Evolutionary conservation across 2,797 vertebrate genomes (phyloP), one percentile per base, ranked within the genome.

Genomic region (Acridotheres tristis): DNA sequence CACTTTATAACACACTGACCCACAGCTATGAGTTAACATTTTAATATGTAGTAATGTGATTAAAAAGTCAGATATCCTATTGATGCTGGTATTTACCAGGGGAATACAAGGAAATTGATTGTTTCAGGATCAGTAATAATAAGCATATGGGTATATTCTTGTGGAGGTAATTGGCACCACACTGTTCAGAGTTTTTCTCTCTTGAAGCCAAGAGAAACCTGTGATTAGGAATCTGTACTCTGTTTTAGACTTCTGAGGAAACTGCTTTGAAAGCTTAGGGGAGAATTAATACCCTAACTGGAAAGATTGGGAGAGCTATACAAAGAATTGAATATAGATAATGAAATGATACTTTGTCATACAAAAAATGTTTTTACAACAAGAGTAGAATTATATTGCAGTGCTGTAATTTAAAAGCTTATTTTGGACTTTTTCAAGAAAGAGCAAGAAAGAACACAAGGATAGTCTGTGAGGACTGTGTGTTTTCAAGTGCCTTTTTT

Each of bases 101-200:
- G 65, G 92, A 96, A 81, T 94, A 93, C 85, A 95, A 93, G 90
- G 66, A 95, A 85, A 93, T 92, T 81, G 91, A 72, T 92, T 94
- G 92, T 94, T 96, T 96, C 75, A 78, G 93, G 75, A 96, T 95
- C 88, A 73, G 65, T 91, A 72, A 63, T 95, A 93, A 97, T 96
- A 94, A 84, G 71, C 78, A 92, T 69, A 85, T 25, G 80, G 65
- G 82, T 68, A 77, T 76, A 47, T 95, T 80, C 76, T 89, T 89
- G 73, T 81, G 78, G 93, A 93, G 76, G 88, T 97, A 96, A 97
- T 97, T 97, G 93, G 81, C 83, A 90, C 95, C 95, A 91, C 1
- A 4, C 54, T 93, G 72, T 88, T 80, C 81, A 54, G 93, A 59
- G 91, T 83, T 97, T 85, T 93, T 73, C 78, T 94, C 91, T 94